A percentile compares a stretch with the other conserved stretches of the same genome.
phyloP scores from a whole-genome alignment of 2,797 vertebrate species.

The Pipistrellus kuhlii region DNA sequence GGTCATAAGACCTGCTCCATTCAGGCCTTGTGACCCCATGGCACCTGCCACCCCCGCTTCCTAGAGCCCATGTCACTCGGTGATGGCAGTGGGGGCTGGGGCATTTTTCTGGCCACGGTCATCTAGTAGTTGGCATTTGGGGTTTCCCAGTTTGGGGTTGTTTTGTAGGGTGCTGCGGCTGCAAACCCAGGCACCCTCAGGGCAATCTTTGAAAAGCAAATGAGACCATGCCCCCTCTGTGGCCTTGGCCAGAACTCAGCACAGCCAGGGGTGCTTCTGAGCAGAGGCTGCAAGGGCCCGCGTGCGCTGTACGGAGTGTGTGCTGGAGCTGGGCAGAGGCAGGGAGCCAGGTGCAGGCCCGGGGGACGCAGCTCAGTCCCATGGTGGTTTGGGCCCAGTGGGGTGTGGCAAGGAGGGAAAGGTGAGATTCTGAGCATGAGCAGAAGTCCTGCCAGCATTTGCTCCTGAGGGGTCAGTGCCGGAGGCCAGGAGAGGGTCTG shows the following conservation, averaged over 20 bases:
- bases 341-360: background rate
- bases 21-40: background rate
- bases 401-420: background rate
- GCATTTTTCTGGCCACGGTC: no score
- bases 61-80: rapidly evolving
- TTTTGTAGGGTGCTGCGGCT: background rate
- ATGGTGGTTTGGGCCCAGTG: background rate
- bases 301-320: rapidly evolving
- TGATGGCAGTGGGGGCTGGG: no score
- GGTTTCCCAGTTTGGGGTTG: background rate
- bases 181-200: background rate
- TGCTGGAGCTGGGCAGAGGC: background rate
- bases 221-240: rapidly evolving
- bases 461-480: background rate
- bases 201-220: background rate
- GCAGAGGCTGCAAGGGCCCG: background rate
- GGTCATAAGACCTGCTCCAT: background rate
- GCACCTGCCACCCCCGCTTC: no score
- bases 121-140: background rate
- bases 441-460: rapidly evolving
- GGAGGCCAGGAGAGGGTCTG: rapidly evolving
- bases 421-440: background rate
- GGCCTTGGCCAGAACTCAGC: rapidly evolving
- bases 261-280: no score
- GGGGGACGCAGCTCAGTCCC: rapidly evolving